Conservation (phyloP, 1,140 invertebrate species). For the Zaprionus lachaisei region DNA sequence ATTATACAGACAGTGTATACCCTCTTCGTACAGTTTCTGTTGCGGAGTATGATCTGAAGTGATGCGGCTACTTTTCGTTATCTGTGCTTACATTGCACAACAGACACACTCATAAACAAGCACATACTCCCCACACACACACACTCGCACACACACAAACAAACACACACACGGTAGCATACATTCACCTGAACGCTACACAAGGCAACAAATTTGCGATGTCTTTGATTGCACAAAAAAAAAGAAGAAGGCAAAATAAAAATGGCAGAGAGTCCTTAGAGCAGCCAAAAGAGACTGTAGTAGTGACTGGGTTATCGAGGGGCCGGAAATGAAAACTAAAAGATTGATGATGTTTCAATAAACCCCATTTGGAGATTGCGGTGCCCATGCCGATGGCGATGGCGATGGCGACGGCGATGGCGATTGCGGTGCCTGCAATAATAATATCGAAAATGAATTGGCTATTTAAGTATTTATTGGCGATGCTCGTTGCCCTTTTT, state of each 20-base stretch:
- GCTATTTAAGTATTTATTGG: slow-evolving; percentile 36
- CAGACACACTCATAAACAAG: slow-evolving; percentile 24
- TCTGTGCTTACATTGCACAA: slow-evolving; percentile 29
- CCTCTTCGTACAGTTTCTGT: background rate
- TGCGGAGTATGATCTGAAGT: slow-evolving; percentile 7
- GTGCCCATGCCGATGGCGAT: slow-evolving; percentile 4
- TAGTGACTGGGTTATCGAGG: background rate
- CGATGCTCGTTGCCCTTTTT: background rate
- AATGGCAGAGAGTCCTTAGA: background rate
- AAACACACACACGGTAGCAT: background rate
- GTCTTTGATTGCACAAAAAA: slow-evolving; percentile 19
- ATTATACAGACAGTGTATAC: background rate
- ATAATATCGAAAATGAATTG: slow-evolving; percentile 76
- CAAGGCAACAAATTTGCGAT: slow-evolving; percentile 24
- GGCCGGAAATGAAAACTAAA: background rate
- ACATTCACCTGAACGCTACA: slow-evolving; percentile 1
- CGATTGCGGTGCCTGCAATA: slow-evolving; percentile 56
- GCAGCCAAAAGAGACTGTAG: background rate
- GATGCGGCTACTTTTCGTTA: slow-evolving; percentile 23
- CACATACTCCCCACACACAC: slow-evolving; percentile 5
- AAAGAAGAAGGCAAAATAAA: background rate
- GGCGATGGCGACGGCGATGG: slow-evolving; percentile 13
- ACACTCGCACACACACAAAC: background rate
- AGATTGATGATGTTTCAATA: slow-evolving; percentile 59
- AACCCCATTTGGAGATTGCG: slow-evolving; percentile 49